A percentile compares a stretch with the other conserved stretches of the same genome.
Conservation (phyloP, 2,113 vertebrate species). For the Narcine bancroftii region DNA sequence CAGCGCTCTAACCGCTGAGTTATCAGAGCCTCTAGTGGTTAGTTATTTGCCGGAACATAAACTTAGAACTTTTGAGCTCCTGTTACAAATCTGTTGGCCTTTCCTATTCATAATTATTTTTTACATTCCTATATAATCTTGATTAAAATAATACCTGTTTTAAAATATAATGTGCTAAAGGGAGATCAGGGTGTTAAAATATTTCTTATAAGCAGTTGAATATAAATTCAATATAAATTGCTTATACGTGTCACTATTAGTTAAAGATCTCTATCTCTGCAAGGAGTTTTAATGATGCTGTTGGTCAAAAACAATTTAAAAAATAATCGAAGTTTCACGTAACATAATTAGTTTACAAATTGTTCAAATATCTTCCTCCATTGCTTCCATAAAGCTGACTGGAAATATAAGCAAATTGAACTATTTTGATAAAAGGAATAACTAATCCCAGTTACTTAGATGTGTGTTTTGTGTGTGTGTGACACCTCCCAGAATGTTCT, state of each 20-base stretch:
- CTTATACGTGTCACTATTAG: neutral
- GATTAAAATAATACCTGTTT: neutral
- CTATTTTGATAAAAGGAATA: neutral
- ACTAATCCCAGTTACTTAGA: neutral
- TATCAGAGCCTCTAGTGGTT: too few relatives aligned
- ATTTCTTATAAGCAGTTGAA: too few relatives aligned
- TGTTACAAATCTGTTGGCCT: neutral
- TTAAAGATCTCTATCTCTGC: neutral
- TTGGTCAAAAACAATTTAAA: neutral
- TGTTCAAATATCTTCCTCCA: neutral
- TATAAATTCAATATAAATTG: neutral
- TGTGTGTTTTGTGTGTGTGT: neutral
- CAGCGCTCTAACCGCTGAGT: too few relatives aligned
- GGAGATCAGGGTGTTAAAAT: neutral
- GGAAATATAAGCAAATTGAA: neutral
- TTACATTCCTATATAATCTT: neutral
- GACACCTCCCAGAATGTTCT: constrained; percentile 4
- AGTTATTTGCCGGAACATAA: neutral
- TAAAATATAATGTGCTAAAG: neutral
- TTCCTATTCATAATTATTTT: neutral
- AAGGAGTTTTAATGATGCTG: neutral
- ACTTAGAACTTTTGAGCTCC: neutral
- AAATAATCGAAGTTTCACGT: neutral
- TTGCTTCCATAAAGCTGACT: neutral
- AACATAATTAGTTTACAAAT: neutral